Percentiles rank a stretch among this genome's conserved stretches.
Evolutionary conservation across 2,888 invertebrate genomes (phyloP).

Genomic region (Julus scanicus): DNA sequence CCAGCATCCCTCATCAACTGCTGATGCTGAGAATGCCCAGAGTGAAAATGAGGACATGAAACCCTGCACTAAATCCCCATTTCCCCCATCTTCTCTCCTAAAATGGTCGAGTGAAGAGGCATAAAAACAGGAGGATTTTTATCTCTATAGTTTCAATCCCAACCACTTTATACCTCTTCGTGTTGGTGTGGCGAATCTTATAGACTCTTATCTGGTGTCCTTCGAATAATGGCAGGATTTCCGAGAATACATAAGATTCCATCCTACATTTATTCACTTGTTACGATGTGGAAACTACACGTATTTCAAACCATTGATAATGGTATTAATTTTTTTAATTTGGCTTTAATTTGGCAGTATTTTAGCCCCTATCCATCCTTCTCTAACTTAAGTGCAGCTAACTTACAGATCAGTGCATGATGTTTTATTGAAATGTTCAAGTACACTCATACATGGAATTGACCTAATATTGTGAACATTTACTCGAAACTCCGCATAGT

Average conservation of each 20-base stretch:
- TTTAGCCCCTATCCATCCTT: background rate
- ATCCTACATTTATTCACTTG: background rate
- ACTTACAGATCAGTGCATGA: too few relatives aligned
- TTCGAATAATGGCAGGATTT: slow-evolving; percentile 9
- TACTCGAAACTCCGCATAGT: too few relatives aligned
- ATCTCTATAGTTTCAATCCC: slow-evolving; percentile 23
- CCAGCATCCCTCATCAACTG: slow-evolving; percentile 36
- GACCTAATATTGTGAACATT: too few relatives aligned
- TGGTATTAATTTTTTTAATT: background rate
- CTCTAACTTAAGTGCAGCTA: too few relatives aligned
- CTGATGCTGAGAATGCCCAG: background rate
- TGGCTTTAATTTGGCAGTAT: background rate
- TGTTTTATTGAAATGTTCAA: too few relatives aligned
- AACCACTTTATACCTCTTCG: slow-evolving; percentile 18
- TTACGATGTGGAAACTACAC: background rate
- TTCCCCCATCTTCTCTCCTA: slow-evolving; percentile 12
- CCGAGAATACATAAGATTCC: background rate
- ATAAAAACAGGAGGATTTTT: slow-evolving; percentile 40
- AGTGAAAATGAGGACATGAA: slow-evolving; percentile 23
- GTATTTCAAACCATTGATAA: background rate
- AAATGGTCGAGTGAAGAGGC: slow-evolving; percentile 41
- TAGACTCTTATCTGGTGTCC: slow-evolving; percentile 17
- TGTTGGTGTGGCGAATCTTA: background rate
- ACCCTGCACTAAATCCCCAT: slow-evolving; percentile 31
- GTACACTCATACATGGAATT: too few relatives aligned